These are phyloP conservation scores for Enteromius treurensis DNA, from an alignment of 2,797 vertebrate genomes.

Conservation along the genomic window DNA sequence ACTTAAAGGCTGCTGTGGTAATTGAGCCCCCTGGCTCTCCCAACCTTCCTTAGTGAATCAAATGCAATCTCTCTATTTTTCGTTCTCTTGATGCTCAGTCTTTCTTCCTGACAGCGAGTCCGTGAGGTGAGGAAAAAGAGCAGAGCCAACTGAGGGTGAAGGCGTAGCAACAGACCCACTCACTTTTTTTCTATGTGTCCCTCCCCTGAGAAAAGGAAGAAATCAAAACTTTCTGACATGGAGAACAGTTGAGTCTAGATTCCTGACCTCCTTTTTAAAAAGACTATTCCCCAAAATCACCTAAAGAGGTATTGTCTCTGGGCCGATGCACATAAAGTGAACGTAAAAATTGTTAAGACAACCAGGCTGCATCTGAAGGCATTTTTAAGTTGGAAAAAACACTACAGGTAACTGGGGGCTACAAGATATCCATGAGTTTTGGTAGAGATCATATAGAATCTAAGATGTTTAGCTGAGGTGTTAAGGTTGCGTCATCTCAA, in stretches of 20 bases:
- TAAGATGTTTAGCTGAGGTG: background rate
- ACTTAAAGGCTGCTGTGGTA: conserved; percentile 63
- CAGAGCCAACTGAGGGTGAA: conserved; percentile 39
- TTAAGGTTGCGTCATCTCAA: background rate
- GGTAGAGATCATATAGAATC: background rate
- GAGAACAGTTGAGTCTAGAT: conserved; percentile 48
- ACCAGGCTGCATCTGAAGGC: background rate
- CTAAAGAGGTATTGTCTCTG: conserved; percentile 24
- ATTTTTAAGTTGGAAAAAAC: background rate
- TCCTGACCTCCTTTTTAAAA: conserved; percentile 58
- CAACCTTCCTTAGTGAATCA: conserved; percentile 37
- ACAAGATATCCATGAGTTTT: background rate
- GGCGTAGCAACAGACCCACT: conserved; percentile 27
- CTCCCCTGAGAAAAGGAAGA: conserved; percentile 50
- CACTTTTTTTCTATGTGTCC: background rate
- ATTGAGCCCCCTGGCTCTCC: conserved; percentile 57
- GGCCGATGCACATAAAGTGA: background rate
- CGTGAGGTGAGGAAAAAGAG: conserved; percentile 50
- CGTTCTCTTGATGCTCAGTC: conserved; percentile 24
- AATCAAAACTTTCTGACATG: conserved; percentile 59
- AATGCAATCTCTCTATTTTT: conserved; percentile 36
- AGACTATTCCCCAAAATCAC: conserved; percentile 29
- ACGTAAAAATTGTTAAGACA: background rate
- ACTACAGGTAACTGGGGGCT: background rate
- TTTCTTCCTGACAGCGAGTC: conserved; percentile 46